These are phyloP conservation scores for Folsomia manolachei DNA, from an alignment of 2,888 invertebrate genomes.

Conservation along the genomic window DNA sequence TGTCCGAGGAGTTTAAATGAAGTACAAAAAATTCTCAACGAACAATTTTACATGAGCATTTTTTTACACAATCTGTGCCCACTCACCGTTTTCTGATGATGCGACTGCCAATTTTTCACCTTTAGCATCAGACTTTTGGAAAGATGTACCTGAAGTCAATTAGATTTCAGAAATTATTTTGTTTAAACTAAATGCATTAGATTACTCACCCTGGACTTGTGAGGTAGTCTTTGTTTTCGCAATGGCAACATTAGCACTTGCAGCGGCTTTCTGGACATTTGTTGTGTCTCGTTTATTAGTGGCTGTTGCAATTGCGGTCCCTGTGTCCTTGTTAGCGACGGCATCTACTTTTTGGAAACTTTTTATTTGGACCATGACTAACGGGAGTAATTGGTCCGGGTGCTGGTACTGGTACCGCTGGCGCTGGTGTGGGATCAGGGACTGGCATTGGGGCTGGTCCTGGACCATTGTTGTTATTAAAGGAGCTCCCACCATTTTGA, in stretches of 20 bases:
- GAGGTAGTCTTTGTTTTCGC: background rate
- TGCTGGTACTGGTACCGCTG: background rate
- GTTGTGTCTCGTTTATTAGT: background rate
- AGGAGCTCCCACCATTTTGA: too few relatives aligned
- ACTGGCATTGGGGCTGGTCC: background rate
- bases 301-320: conserved; percentile 9
- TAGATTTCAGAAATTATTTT: background rate
- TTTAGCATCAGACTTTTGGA: background rate
- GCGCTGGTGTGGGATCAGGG: background rate
- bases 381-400: too few relatives aligned
- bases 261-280: background rate
- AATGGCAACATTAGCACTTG: background rate
- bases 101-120: background rate
- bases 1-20: too few relatives aligned
- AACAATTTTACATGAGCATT: background rate
- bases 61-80: too few relatives aligned
- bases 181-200: too few relatives aligned
- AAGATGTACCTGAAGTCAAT: background rate
- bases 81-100: background rate
- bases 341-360: conserved; percentile 7
- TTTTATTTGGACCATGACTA: background rate
- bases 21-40: background rate
- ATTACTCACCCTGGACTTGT: background rate
- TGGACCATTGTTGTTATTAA: too few relatives aligned
- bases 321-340: background rate